Conservation (phyloP, 2,888 invertebrate genomes). For the Cyclophora punctaria region DNA sequence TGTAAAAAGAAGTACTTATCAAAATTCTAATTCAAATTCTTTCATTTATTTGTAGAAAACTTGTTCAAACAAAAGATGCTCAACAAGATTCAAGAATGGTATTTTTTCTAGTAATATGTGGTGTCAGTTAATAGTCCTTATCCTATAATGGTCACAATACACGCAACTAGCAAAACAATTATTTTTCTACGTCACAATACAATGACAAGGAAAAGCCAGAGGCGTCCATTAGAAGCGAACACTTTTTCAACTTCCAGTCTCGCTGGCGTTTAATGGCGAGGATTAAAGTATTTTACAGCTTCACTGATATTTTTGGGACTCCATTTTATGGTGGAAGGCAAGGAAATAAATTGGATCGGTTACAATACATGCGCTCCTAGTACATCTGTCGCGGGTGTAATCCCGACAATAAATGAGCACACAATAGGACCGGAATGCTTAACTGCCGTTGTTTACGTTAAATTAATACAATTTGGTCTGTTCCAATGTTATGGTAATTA, state of each 20-base stretch:
- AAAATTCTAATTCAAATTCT: too few relatives aligned
- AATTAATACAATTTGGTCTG: background rate
- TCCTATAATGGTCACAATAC: slow-evolving; percentile 25
- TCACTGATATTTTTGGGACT: slow-evolving; percentile 22
- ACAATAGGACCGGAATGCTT: background rate
- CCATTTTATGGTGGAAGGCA: slow-evolving; percentile 21
- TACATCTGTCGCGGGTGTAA: slow-evolving; percentile 2
- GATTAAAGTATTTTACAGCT: slow-evolving; percentile 34
- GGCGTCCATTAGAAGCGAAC: slow-evolving; percentile 26
- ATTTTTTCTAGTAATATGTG: background rate
- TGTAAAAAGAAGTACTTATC: too few relatives aligned
- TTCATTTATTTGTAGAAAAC: too few relatives aligned
- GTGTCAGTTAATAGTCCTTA: slow-evolving; percentile 6
- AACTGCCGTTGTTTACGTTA: background rate
- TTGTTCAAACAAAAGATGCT: too few relatives aligned
- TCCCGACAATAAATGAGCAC: background rate
- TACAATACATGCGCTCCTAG: background rate
- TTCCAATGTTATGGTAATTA: background rate
- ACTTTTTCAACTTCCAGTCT: slow-evolving; percentile 24
- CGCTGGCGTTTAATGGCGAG: slow-evolving; percentile 21
- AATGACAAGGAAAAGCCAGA: slow-evolving; percentile 37
- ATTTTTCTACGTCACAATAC: slow-evolving; percentile 33
- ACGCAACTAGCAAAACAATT: slow-evolving; percentile 35
- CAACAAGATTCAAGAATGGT: too few relatives aligned
- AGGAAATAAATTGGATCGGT: slow-evolving; percentile 9